A percentile compares a stretch with the other conserved stretches of the same genome.
Evolutionary conservation across 2,797 vertebrate species (phyloP).

Genomic region (Falco peregrinus): DNA sequence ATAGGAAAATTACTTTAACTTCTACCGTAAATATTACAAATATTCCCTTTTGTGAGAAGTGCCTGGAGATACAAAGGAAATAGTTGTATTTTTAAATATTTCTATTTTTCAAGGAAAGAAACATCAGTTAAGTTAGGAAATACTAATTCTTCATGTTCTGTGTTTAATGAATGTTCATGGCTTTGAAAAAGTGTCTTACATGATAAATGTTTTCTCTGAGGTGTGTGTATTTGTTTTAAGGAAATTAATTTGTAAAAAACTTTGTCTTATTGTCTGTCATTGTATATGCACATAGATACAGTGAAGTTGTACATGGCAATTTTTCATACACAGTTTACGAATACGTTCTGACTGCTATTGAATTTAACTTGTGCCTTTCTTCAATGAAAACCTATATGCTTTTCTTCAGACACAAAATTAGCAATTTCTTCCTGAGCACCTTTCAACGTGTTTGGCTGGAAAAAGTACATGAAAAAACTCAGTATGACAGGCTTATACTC

Average conservation of each 20-base stretch:
- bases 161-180: background rate
- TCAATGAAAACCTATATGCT: conserved; percentile 88
- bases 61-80: background rate
- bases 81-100: background rate
- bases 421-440: conserved; percentile 98
- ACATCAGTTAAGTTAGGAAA: background rate
- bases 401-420: conserved; percentile 98
- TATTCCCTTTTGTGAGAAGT: background rate
- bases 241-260: background rate
- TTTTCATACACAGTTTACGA: conserved; percentile 22
- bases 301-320: background rate
- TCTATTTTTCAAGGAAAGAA: background rate
- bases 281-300: conserved; percentile 16
- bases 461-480: conserved; percentile 95
- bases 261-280: background rate
- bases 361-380: conserved; percentile 71
- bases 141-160: background rate
- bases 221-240: background rate
- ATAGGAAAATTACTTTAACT: background rate
- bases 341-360: conserved; percentile 59
- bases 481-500: conserved; percentile 96
- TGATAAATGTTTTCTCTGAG: background rate
- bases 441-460: conserved; percentile 96
- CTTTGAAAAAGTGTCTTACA: background rate
- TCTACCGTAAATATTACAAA: background rate